These are phyloP conservation scores for Triplophysa bombifrons DNA, from an alignment of 2,797 vertebrate species.

Conservation along the genomic window DNA sequence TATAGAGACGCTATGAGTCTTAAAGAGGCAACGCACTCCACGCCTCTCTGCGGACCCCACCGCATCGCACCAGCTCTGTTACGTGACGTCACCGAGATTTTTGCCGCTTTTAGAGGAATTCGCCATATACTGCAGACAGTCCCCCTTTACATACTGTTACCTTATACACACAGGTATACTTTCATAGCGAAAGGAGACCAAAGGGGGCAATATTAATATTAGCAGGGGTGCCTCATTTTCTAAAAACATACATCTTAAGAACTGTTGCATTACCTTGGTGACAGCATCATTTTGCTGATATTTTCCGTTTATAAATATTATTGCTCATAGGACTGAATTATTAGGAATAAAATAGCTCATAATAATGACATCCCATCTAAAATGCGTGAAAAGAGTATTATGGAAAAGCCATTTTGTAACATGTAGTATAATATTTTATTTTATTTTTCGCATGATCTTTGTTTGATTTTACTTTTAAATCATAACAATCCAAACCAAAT, in stretches of 20 bases:
- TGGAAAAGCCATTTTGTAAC: background rate
- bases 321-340: too few relatives aligned
- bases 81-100: constrained; percentile 30
- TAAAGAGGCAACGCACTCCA: constrained; percentile 50
- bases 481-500: background rate
- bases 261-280: too few relatives aligned
- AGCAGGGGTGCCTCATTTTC: background rate
- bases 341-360: too few relatives aligned
- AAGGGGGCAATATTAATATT: too few relatives aligned
- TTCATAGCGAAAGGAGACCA: too few relatives aligned
- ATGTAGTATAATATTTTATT: background rate
- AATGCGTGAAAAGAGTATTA: too few relatives aligned
- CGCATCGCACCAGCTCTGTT: background rate
- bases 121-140: constrained; percentile 19
- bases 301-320: too few relatives aligned
- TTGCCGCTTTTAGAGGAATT: constrained; percentile 23
- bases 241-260: background rate
- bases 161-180: too few relatives aligned
- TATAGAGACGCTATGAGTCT: constrained; percentile 45
- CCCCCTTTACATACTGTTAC: background rate
- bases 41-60: constrained; percentile 46
- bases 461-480: background rate
- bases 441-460: background rate
- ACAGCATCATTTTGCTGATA: too few relatives aligned
- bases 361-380: too few relatives aligned